phyloP scores from a whole-genome alignment of 2,797 vertebrate species.

The Hirundo rustica region DNA sequence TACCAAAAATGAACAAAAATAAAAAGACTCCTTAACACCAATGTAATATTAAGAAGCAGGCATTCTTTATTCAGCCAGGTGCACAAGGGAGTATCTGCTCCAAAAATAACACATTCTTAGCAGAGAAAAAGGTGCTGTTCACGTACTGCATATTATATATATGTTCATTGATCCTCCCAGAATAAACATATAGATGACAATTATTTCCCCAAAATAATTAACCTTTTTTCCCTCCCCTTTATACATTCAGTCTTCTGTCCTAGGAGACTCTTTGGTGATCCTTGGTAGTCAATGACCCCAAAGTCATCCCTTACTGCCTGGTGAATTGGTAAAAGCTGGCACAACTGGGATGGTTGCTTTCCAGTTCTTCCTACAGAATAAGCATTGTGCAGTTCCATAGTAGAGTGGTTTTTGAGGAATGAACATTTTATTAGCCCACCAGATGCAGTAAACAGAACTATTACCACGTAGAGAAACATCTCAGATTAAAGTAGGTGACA shows the following conservation, averaged over 20 bases:
- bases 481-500: neutral
- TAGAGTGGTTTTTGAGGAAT: neutral
- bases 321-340: neutral
- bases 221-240: neutral
- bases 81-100: neutral
- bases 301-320: too few relatives aligned
- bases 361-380: neutral
- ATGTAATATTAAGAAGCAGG: neutral
- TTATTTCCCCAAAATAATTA: neutral
- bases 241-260: neutral
- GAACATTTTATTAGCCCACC: neutral
- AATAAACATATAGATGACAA: neutral
- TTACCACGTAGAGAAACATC: neutral
- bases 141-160: fast-evolving
- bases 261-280: neutral
- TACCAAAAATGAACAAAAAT: neutral
- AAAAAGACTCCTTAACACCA: neutral
- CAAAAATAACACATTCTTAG: neutral
- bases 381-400: neutral
- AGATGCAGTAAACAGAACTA: neutral
- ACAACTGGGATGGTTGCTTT: neutral
- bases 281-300: too few relatives aligned
- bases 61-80: neutral
- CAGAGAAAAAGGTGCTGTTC: neutral
- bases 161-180: neutral